Evolutionary conservation across 2,888 invertebrate genomes (phyloP), one percentile per base, ranked within the genome.

Genomic region (Chymomyza fuscimana): DNA sequence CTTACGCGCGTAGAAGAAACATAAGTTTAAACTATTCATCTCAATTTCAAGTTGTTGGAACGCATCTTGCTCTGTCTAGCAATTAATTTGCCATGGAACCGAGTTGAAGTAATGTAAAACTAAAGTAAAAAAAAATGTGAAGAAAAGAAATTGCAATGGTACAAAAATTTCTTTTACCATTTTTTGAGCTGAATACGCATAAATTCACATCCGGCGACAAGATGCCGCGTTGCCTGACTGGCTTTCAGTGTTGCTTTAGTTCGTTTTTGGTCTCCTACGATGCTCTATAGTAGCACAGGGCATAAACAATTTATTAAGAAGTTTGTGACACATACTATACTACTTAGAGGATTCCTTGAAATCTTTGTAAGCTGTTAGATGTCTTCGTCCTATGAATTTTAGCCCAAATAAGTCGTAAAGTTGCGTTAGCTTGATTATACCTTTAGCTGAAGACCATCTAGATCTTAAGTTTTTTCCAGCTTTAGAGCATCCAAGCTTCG

Each of bases 161-260:
- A 46, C 29, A 25, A 69, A 67, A 66, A 69, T 68, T 56, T 67
- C 64, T 65, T 59, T 10, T 12, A 12, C 6, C 6, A 9, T 29
- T 61, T 67, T 72, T 73, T 69, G 63, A 79, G 82, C 86, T 86
- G 86, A 87, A 84, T 82, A 82, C 82, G 83, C 86, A 87, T 87
- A 82, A 87, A 87, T 87, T 87, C 81, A 78, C 84, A 84, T 86
- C 87, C 84, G 82, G 78, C 82, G 86, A 86, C 87, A 86, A 84
- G 82, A 79, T 87, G 86, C 76, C 74, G 63, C 46, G 72, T 65
- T 59, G 32, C 46, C 50, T 25, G 63, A 19, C 40, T 36, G 36
- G 19, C 36, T 40, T 61, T 61, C 32, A 16, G 19, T 61, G 29
- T 61, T 19, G 22, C 50, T 40, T 62, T 32, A 25, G 25, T 25